Evolutionary conservation across 2,888 invertebrate genomes (phyloP), one percentile per base, ranked within the genome.

Genomic region (Uropetala carovei): DNA sequence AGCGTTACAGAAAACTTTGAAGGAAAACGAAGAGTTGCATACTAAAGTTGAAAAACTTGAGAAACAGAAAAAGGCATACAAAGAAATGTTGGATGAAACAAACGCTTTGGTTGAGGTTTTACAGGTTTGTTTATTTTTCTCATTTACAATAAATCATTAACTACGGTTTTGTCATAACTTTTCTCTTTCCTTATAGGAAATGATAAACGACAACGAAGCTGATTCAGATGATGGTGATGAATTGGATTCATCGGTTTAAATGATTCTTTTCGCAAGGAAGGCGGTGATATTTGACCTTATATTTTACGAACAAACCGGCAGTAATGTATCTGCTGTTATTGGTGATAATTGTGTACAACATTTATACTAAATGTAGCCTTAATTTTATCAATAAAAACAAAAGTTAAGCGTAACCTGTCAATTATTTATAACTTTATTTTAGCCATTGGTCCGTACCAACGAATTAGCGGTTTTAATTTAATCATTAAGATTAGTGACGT

Each of bases 71-170:
- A 30, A 18, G n/a, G 60, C 85, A 7, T 85, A 92, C 22, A 22
- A 86, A 11, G 96, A 96, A 94, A 97, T 98, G 97, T 94, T 98
- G 60, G 97, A 97, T 81, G 98, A 98, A 94, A 96, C 97, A 0
- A 97, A 96, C 94, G 96, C 96, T 94, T 96, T 98, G 93, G 97
- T 98, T 58, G 97, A 97, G 95, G 96, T 98, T 56, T 95, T 98
- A 16, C 97, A 97, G 95, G 97, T 96, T 96, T 94, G 92, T 93
- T 22, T 91, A 92, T n/a, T 85, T 75, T 4, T 58, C 13, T 91
- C 11, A 92, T 18, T 84, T 64, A 58, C 2, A 56, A 18, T 64
- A 84, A 58, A 57, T 22, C 85, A 86, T 56, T 91, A 58, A 30
- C 57, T 18, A 59, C 57, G 64, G 8, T 18, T 30, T 75, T n/a